Conservation (phyloP, 1,140 invertebrate species). For the Teleopsis dalmanni region DNA sequence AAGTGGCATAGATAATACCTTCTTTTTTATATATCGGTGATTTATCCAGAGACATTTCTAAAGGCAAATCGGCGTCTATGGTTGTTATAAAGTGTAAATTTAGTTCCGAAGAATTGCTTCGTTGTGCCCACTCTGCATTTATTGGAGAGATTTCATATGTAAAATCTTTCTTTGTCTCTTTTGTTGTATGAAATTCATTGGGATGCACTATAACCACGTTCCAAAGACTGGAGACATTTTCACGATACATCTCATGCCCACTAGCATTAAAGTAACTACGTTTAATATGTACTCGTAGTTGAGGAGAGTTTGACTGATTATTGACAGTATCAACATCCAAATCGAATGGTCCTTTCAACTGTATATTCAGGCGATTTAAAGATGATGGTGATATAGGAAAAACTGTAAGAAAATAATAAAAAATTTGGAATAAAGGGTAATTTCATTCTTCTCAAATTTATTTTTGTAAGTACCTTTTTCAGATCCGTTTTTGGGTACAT, state of each 20-base stretch:
- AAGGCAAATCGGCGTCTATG: conserved; percentile 46
- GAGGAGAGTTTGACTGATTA: conserved; percentile 21
- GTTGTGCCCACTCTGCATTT: conserved; percentile 14
- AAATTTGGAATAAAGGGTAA: neutral
- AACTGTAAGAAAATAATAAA: conserved; percentile 13
- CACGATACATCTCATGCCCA: conserved; percentile 24
- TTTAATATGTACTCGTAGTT: conserved; percentile 25
- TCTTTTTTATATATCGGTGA: conserved; percentile 60
- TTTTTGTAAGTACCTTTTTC: conserved; percentile 19
- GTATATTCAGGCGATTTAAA: conserved; percentile 26
- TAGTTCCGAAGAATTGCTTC: conserved; percentile 22
- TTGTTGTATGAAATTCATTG: conserved; percentile 24
- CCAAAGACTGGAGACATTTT: conserved; percentile 29
- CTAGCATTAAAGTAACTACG: conserved; percentile 24
- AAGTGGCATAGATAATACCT: conserved; percentile 60
- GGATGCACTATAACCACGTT: conserved; percentile 28
- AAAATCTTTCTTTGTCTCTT: conserved; percentile 26
- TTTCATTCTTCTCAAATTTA: neutral
- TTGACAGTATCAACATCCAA: conserved; percentile 23
- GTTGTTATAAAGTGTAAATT: conserved; percentile 27
- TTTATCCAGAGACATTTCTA: conserved; percentile 54
- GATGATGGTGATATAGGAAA: conserved; percentile 25
- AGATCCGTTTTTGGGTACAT: conserved; percentile 46
- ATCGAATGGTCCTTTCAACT: conserved; percentile 27
- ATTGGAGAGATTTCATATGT: conserved; percentile 26